Percentiles rank a stretch among this genome's conserved stretches.
Evolutionary conservation across 2,797 vertebrate species (phyloP).

Genomic region (Neomorphus geoffroyi): DNA sequence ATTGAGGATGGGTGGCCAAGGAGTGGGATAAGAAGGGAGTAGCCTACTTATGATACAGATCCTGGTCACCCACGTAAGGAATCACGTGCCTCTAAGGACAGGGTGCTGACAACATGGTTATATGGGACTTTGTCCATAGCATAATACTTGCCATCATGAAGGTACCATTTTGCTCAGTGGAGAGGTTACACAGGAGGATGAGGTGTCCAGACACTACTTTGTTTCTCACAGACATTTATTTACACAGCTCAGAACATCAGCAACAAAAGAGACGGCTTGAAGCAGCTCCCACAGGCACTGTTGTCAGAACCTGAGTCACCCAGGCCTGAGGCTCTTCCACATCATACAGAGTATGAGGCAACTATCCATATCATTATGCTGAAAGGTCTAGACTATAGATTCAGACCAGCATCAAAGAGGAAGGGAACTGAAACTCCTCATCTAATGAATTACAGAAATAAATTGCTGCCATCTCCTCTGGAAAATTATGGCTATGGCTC

Average conservation of each 20-base stretch:
- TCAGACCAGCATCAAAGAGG: neutral
- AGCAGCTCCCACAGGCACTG: neutral
- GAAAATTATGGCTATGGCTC: neutral
- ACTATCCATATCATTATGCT: neutral
- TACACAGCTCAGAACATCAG: neutral
- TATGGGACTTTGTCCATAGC: neutral
- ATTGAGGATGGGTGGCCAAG: neutral
- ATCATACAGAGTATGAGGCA: neutral
- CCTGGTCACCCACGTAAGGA: neutral
- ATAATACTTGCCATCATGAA: neutral
- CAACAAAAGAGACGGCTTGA: neutral
- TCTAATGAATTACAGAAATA: neutral
- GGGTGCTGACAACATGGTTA: accelerated
- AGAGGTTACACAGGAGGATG: neutral
- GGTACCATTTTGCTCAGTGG: neutral
- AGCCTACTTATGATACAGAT: neutral
- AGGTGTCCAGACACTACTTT: neutral
- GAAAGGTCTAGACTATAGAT: neutral
- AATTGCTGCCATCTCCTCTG: neutral
- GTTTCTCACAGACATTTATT: neutral
- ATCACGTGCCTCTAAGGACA: neutral
- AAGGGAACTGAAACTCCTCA: neutral
- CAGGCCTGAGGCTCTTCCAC: neutral
- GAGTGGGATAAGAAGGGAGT: neutral
- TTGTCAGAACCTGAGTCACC: neutral